Base-by-base conservation (phyloP, 2,888 invertebrate genomes). In the Netelia virgata region DNA sequence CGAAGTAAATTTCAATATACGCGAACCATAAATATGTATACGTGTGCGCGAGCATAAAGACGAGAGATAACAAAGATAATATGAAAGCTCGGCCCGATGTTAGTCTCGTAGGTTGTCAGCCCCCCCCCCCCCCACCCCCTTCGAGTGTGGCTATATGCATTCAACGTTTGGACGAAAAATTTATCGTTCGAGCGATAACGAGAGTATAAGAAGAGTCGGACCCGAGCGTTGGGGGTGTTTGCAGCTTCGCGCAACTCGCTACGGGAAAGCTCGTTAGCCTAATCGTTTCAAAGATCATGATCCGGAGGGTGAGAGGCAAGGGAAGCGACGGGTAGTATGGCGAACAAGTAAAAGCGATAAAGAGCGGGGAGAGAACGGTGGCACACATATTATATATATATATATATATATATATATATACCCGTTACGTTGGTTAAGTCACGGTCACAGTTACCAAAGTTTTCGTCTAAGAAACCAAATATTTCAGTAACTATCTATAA, bases 241-340 rank as follows among this genome's bases (percentile, higher is more conserved):
- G 69, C 76, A 36, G 76, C 23, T 59, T 47, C 53, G 66, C 70
- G 74, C 64, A 20, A 64, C 66, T 70, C 70, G 75, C 57, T 79
- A 66, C 20, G 61, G 66, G 72, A 64, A 82, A 85, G 82, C 84
- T 85, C 84, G 84, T 85, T 85, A 85, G 84, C 82, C 84, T 85
- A 85, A 85, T 85, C 82, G 82, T 78, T 76, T 20, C 75, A 66
- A 79, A 82, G 78, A 78, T 72, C 81, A 23, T 43, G 64, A 57
- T 57, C 70, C 74, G 73, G 18, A 64, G 68, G 41, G 61, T n/a
- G 23, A 66, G 61, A 66, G 57, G 53, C 47, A 11, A 59, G 64
- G 53, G 28, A 41, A 18, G 23, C 55, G 41, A 68, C 50, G 36
- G 69, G 53, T 28, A 28, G 28, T 28, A 28, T 16, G 55, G n/a